Evolutionary conservation across 2,797 vertebrate species (phyloP).

Genomic region (Arnoldichthys spilopterus): DNA sequence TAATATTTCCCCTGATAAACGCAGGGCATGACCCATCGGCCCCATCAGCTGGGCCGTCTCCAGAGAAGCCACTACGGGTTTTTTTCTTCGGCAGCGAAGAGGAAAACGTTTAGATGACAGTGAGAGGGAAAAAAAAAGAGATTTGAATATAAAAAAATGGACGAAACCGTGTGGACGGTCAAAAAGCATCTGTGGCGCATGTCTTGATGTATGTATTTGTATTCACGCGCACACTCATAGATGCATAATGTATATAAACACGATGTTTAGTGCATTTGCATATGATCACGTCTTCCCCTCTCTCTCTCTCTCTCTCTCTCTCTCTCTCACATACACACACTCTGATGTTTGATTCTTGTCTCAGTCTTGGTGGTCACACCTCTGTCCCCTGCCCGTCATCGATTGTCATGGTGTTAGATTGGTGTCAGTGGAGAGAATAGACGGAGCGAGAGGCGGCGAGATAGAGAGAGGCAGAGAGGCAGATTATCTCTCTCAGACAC

Average conservation of each 20-base stretch:
- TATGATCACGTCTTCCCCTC: background rate
- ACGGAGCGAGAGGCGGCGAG: conserved; percentile 43
- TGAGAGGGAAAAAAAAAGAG: background rate
- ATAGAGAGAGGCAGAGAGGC: conserved; percentile 60
- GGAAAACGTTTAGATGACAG: background rate
- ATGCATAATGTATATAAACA: conserved; percentile 39
- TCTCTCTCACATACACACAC: conserved; percentile 49
- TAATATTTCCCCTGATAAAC: no score
- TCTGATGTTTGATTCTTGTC: conserved; percentile 63
- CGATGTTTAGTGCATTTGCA: background rate
- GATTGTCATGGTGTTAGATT: conserved; percentile 74
- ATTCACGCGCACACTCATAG: conserved; percentile 49
- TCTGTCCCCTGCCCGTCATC: conserved; percentile 69
- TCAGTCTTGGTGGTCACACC: conserved; percentile 70
- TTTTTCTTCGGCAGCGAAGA: no score
- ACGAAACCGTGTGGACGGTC: background rate
- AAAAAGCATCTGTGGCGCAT: background rate
- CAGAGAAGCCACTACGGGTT: no score
- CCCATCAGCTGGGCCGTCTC: no score
- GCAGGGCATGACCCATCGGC: no score
- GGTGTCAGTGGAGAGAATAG: conserved; percentile 63
- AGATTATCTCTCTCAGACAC: conserved; percentile 66
- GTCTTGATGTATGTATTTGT: background rate
- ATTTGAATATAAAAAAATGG: background rate
- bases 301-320: conserved; percentile 6